Evolutionary conservation across 2,113 vertebrate species (phyloP), one percentile per base, ranked within the genome.

Genomic region (Calidris pygmaea): DNA sequence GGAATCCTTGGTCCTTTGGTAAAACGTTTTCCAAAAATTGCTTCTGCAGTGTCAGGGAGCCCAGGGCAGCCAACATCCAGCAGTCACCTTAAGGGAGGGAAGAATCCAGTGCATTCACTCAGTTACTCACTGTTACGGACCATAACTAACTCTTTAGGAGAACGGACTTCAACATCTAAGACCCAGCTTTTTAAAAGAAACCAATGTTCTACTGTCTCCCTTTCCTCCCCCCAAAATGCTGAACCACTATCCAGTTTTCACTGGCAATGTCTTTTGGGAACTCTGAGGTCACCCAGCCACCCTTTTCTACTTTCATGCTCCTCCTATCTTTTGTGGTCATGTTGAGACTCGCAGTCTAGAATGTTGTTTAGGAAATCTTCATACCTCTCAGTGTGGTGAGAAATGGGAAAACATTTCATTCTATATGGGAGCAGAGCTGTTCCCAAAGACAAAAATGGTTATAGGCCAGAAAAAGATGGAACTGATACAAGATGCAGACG

Each of bases 61-160:
- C 98, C 75, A 98, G 95, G 1, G 98, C 98, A 79, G 98, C 97
- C 79, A 98, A 97, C 93, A 98, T 76, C 98, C 98, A 98, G 89
- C 98, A 98, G n/a, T 98, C 97, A 93, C 96, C 98, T 98, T 47
- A 37, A 74, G 70, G 26, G 50, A 90, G 53, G 76, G 8, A 65
- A 87, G 60, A 52, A 45, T 5, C 4, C 78, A 87, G 10, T 19
- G 14, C 21, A 68, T 81, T 88, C 79, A 65, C 27, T 53, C 39
- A 72, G 26, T 71, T 66, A 45, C 6, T 80, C 13, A 19, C 18
- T 53, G 35, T 2, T 45, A 3, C 23, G 14, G 30, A 52, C 35
- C 8, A 11, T 4, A 67, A 70, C 52, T 71, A 37, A 45, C 37
- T 77, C 63, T 41, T 87, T 9, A 27, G 20, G 13, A 76, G 35